Evolutionary conservation across 2,797 vertebrate species (phyloP).

Genomic region (Linurgus olivaceus): DNA sequence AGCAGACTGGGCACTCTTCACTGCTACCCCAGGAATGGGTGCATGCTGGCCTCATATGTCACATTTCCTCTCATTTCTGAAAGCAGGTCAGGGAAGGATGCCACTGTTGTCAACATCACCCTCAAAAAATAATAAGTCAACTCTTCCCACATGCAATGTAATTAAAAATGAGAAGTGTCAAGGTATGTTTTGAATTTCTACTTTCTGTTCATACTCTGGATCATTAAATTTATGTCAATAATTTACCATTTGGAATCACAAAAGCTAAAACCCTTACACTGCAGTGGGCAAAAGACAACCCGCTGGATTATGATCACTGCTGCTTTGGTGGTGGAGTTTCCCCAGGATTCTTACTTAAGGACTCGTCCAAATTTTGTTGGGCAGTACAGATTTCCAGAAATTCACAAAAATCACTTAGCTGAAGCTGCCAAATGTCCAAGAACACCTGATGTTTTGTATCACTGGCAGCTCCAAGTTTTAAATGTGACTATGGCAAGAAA

Average conservation of each 20-base stretch:
- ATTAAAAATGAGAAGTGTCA: background rate
- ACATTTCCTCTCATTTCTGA: background rate
- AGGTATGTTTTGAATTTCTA: background rate
- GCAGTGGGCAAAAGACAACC: background rate
- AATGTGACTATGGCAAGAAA: background rate
- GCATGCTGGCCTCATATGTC: rapidly evolving
- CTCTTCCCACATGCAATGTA: background rate
- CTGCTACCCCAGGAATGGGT: background rate
- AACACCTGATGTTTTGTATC: slow-evolving; percentile 15
- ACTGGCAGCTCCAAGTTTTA: background rate
- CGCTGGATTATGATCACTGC: rapidly evolving
- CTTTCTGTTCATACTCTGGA: background rate
- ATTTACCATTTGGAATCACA: background rate
- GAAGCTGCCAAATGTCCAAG: background rate
- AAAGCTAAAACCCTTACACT: background rate
- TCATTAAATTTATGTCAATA: background rate
- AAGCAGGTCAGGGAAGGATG: background rate
- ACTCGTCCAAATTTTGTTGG: background rate
- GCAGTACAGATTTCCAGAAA: background rate
- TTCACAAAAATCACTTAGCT: background rate
- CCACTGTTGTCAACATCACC: background rate
- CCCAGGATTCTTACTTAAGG: background rate
- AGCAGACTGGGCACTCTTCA: background rate
- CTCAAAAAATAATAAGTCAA: background rate
- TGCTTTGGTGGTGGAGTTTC: background rate